A percentile compares a stretch with the other conserved stretches of the same genome.
These are phyloP conservation scores for Ephialtes manifestator DNA, from an alignment of 2,888 invertebrate species.

Conservation along the genomic window DNA sequence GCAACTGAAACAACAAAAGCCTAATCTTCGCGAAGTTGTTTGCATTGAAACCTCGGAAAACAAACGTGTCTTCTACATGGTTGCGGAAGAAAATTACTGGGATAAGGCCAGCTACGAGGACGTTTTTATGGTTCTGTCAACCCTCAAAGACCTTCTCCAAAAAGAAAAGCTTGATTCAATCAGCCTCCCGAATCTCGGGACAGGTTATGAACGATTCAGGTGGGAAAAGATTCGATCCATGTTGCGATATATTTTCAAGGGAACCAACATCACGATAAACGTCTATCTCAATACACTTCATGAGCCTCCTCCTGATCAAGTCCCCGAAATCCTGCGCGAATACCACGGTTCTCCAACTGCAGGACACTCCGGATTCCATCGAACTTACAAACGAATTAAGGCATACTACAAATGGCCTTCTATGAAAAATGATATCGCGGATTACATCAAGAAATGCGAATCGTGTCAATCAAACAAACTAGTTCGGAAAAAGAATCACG, in stretches of 20 bases:
- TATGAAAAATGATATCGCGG: constrained; percentile 70
- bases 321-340: constrained; percentile 52
- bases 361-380: constrained; percentile 69
- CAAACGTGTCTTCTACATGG: too few relatives aligned
- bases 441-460: constrained; percentile 74
- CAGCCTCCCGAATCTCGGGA: too few relatives aligned
- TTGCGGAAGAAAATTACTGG: too few relatives aligned
- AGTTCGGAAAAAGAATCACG: constrained; percentile 66
- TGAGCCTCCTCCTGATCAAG: constrained; percentile 33
- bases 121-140: too few relatives aligned
- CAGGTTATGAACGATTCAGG: not conserved
- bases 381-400: too few relatives aligned
- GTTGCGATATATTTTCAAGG: constrained; percentile 45
- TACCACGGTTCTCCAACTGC: constrained; percentile 53
- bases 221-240: constrained; percentile 48
- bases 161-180: too few relatives aligned
- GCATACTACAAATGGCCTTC: constrained; percentile 61
- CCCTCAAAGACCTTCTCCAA: too few relatives aligned
- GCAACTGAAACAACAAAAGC: too few relatives aligned
- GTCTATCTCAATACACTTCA: constrained; percentile 29
- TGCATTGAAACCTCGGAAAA: too few relatives aligned
- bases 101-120: too few relatives aligned
- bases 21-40: too few relatives aligned
- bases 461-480: constrained; percentile 79
- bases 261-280: constrained; percentile 29